These are phyloP conservation scores for Meleagris gallopavo DNA, from an alignment of 2,113 vertebrate species.

Conservation along the genomic window DNA sequence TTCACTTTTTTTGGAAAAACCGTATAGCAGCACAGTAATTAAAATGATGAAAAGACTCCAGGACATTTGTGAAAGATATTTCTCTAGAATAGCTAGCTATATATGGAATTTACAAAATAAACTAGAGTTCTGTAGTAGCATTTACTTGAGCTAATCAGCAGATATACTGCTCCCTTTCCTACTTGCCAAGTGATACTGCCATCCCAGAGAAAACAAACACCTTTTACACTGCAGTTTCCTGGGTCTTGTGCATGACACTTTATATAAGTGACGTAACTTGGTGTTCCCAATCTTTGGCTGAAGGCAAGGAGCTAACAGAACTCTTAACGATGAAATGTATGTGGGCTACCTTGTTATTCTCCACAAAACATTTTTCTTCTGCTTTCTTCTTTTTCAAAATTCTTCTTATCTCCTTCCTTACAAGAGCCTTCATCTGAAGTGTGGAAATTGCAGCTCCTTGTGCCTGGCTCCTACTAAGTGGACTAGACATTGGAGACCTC, in stretches of 20 bases:
- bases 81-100: neutral
- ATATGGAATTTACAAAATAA: neutral
- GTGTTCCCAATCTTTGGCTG: neutral
- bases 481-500: neutral
- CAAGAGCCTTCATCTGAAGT: neutral
- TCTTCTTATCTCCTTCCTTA: neutral
- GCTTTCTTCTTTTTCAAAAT: neutral
- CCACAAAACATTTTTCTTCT: neutral
- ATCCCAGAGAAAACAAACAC: neutral
- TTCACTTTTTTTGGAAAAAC: slow-evolving; percentile 15
- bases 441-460: neutral
- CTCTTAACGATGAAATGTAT: neutral
- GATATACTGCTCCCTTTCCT: neutral
- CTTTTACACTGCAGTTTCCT: neutral
- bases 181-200: neutral
- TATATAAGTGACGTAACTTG: neutral
- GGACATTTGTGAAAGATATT: neutral
- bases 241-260: neutral
- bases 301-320: neutral
- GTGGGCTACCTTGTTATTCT: neutral
- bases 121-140: neutral
- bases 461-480: neutral
- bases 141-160: slow-evolving; percentile 30
- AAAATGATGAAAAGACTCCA: slow-evolving; percentile 5
- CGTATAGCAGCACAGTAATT: neutral